phyloP scores from a whole-genome alignment of 2,797 vertebrate genomes.

The Scomberomorus guttatus region DNA sequence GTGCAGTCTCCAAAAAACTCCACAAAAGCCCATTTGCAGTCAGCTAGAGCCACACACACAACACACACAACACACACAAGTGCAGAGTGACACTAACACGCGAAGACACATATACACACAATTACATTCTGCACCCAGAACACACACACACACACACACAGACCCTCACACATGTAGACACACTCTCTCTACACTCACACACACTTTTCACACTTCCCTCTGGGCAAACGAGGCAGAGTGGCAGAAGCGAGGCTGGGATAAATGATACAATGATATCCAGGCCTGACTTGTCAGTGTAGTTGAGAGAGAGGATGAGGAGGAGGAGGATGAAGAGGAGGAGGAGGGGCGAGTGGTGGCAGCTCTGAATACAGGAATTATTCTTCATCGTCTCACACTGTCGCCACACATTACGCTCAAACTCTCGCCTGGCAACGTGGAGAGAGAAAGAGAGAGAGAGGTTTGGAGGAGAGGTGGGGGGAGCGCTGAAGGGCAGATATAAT shows the following conservation, averaged over 20 bases:
- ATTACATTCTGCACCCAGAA: slow-evolving; percentile 34
- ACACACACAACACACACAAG: slow-evolving; percentile 57
- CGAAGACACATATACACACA: slow-evolving; percentile 67
- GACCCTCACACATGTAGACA: slow-evolving; percentile 58
- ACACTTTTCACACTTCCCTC: slow-evolving; percentile 83
- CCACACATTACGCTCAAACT: slow-evolving; percentile 89
- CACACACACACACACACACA: slow-evolving; percentile 66
- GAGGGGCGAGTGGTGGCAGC: slow-evolving; percentile 75
- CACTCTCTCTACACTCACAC: slow-evolving; percentile 50
- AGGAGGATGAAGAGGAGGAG: slow-evolving; percentile 76
- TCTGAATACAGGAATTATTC: slow-evolving; percentile 91
- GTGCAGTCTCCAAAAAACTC: slow-evolving; percentile 85
- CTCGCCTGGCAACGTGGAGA: slow-evolving; percentile 76
- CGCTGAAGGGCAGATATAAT: slow-evolving; percentile 86
- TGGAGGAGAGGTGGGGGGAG: slow-evolving; percentile 52
- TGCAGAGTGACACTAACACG: slow-evolving; percentile 74
- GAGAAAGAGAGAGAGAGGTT: slow-evolving; percentile 22
- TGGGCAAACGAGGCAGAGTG: slow-evolving; percentile 77
- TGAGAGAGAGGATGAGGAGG: slow-evolving; percentile 76
- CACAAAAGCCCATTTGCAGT: slow-evolving; percentile 86
- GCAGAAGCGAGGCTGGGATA: slow-evolving; percentile 82
- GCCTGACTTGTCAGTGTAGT: slow-evolving; percentile 87
- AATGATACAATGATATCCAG: slow-evolving; percentile 91
- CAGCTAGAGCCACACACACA: slow-evolving; percentile 74
- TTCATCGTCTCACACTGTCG: slow-evolving; percentile 92